phyloP scores from a whole-genome alignment of 2,797 vertebrate genomes.

The Bufotes viridis region DNA sequence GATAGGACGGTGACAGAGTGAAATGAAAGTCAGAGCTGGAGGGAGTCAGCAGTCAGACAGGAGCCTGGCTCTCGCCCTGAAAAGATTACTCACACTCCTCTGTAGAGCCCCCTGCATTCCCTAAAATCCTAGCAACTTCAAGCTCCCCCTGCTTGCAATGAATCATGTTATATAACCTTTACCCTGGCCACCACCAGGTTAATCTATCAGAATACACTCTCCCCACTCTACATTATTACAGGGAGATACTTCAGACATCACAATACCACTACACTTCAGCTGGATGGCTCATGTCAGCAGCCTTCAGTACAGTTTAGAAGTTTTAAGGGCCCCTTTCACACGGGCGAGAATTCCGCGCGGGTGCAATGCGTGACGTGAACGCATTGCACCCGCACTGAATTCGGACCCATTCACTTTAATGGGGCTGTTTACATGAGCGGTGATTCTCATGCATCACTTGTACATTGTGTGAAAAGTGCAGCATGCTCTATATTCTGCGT shows the following conservation, averaged over 20 bases:
- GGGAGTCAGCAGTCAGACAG: conserved; percentile 87
- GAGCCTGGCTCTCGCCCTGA: conserved; percentile 84
- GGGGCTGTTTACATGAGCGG: too few species aligned
- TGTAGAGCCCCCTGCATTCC: conserved; percentile 78
- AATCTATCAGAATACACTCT: conserved; percentile 53
- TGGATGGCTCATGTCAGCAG: background rate
- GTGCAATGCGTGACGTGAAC: too few species aligned
- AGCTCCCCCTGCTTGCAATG: conserved; percentile 64
- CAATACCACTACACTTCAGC: background rate
- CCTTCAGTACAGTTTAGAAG: background rate
- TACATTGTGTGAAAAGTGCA: too few species aligned
- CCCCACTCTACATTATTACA: conserved; percentile 7
- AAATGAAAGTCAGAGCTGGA: conserved; percentile 89
- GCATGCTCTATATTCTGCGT: too few species aligned
- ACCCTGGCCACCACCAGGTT: conserved; percentile 70
- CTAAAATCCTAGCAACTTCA: conserved; percentile 74
- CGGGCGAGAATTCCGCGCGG: too few species aligned
- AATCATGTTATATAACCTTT: conserved; percentile 72
- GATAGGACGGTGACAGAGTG: conserved; percentile 86
- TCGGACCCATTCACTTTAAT: too few species aligned
- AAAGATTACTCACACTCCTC: conserved; percentile 86
- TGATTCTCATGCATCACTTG: too few species aligned
- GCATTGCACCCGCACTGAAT: too few species aligned
- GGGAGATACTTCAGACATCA: conserved; percentile 21
- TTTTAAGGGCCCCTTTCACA: too few species aligned